Percentiles rank a stretch among this genome's conserved stretches.
Conservation (phyloP, 2,113 vertebrate species). For the Uria aalge region DNA sequence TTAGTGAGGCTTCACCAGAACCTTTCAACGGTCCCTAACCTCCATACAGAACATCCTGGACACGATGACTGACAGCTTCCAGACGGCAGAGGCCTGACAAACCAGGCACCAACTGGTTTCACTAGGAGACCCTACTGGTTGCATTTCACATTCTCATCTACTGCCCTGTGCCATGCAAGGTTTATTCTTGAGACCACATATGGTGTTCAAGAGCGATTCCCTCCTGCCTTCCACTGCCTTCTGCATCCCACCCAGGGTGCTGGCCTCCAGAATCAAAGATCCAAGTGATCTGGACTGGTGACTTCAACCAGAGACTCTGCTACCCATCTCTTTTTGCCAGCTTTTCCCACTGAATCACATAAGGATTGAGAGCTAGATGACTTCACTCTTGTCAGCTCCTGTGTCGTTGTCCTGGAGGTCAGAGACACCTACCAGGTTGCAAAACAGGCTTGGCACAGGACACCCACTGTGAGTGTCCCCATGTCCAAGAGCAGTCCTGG, state of each 20-base stretch:
- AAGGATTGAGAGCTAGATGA: not conserved
- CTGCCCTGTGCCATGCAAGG: rapidly evolving
- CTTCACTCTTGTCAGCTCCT: not conserved
- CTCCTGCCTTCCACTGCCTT: not conserved
- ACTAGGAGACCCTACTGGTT: not conserved
- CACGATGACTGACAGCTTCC: not conserved
- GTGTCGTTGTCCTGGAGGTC: not conserved
- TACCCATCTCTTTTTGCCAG: not conserved
- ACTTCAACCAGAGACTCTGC: not conserved
- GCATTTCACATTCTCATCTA: not conserved
- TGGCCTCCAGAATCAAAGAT: not conserved
- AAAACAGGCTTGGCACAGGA: not conserved
- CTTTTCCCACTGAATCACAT: not conserved
- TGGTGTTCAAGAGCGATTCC: not conserved
- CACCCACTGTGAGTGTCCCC: not conserved
- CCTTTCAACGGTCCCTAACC: not conserved
- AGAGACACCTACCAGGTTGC: not conserved
- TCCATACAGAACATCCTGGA: not conserved
- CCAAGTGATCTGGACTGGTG: not conserved
- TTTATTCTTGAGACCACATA: not conserved
- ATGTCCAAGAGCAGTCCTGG: not conserved
- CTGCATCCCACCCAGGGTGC: not conserved
- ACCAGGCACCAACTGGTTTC: not conserved
- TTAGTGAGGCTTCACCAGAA: constrained; percentile 1
- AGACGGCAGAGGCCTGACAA: not conserved